Evolutionary conservation across 1,140 invertebrate species (phyloP), one percentile per base, ranked within the genome.

Genomic region (Cherax quadricarinatus): DNA sequence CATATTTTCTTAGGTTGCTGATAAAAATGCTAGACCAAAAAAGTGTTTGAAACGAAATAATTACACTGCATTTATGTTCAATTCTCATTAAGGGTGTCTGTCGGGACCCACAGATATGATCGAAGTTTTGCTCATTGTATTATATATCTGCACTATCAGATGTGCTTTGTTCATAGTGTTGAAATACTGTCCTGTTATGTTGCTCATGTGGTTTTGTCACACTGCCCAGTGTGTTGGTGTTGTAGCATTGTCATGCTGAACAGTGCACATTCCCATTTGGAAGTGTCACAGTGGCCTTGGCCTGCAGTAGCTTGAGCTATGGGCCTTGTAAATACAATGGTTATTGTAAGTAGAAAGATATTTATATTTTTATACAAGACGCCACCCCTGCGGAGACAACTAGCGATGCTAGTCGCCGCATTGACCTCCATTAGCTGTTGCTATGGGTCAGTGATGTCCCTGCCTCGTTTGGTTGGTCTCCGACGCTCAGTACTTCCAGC

Each of bases 251-350:
- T 49, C 73, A 82, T 49, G 66, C 79, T 89, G 57, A 49, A 57
- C 78, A 89, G 79, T 89, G 87, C 87, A 89, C 87, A 89, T 82
- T 89, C 78, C 85, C 85, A 57, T 60, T 81, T 91, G 84, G 53
- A 91, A 84, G 90, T 79, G 79, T 86, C 90, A 91, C 82, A 82
- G 90, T 86, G 90, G 90, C 90, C 90, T 91, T 91, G 90, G 90
- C 62, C 90, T 75, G 87, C 90, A 91, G 83, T 91, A 91, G 90
- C 90, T 53, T 87, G 70, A 70, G 90, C 90, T 91, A 91, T 91
- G 90, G 90, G 90, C 90, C 90, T 60, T 91, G 90, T 91, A 91
- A 62, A 91, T 91, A 91, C 90, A 91, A 86, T 75, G 84, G 85
- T 81, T 91, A 91, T 86, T 86, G 60, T 91, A 91, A 91, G 90